These are phyloP conservation scores for Meles meles DNA, from an alignment of 2,113 vertebrate genomes.

Conservation along the genomic window DNA sequence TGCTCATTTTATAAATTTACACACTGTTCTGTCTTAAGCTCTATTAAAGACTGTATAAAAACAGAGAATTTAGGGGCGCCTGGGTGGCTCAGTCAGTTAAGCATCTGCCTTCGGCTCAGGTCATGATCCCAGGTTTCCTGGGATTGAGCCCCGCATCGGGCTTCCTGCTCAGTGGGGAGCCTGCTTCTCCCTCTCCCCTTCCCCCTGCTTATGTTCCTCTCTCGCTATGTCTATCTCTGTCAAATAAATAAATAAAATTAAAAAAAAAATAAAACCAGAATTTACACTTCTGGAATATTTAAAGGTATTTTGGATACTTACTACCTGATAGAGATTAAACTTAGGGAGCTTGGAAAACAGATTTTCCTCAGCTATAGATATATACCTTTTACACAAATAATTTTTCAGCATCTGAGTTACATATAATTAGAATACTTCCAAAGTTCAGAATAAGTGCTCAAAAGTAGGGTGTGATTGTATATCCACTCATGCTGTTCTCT, in stretches of 20 bases:
- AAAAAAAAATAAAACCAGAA: not conserved
- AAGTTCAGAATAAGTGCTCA: not conserved
- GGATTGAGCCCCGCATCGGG: too few relatives aligned
- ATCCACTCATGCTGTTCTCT: not conserved
- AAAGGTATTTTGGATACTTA: not conserved
- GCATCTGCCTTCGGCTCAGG: too few relatives aligned
- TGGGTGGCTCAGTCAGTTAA: too few relatives aligned
- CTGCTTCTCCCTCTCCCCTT: too few relatives aligned
- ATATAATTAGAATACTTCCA: not conserved
- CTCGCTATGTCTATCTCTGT: too few relatives aligned
- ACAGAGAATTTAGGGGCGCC: too few relatives aligned
- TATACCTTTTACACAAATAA: not conserved
- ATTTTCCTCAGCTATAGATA: not conserved
- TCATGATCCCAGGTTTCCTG: too few relatives aligned
- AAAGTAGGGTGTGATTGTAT: not conserved
- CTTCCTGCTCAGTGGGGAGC: too few relatives aligned
- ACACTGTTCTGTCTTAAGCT: not conserved
- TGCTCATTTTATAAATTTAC: not conserved
- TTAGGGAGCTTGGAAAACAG: not conserved
- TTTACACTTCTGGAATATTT: not conserved
- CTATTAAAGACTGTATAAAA: not conserved
- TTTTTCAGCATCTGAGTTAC: not conserved
- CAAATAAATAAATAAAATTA: too few relatives aligned
- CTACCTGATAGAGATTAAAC: not conserved
- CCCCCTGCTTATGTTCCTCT: too few relatives aligned